Conservation (phyloP, 1,140 invertebrate species). For the Drosophila ohnishii region DNA sequence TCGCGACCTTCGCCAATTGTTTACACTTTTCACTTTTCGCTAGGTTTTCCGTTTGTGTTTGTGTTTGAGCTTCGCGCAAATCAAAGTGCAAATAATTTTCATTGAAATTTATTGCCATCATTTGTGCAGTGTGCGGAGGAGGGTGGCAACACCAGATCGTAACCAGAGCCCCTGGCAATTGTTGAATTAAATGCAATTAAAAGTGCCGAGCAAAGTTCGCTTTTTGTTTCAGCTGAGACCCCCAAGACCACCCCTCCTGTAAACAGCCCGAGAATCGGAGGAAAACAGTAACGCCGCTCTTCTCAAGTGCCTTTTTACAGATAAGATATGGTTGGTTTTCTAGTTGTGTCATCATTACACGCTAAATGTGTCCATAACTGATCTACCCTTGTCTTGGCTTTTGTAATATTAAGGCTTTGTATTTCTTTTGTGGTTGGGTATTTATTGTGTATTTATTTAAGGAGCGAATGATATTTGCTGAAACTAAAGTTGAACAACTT, state of each 20-base stretch:
- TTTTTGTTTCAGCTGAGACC: conserved; percentile 4
- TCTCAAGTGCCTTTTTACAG: neutral
- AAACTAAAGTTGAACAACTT: no score
- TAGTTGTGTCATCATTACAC: conserved; percentile 20
- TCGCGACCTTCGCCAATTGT: conserved; percentile 30
- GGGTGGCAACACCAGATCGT: conserved; percentile 11
- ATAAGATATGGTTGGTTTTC: conserved; percentile 20
- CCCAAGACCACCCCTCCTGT: neutral
- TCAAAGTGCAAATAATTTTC: conserved; percentile 69
- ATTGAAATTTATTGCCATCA: conserved; percentile 71
- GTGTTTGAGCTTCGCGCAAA: conserved; percentile 18
- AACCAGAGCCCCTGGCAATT: conserved; percentile 32
- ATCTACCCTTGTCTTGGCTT: neutral
- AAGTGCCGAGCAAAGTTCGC: conserved; percentile 59
- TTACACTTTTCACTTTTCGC: conserved; percentile 57
- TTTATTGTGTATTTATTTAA: neutral
- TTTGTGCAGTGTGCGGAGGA: conserved; percentile 34
- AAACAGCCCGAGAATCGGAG: neutral
- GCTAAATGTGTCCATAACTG: neutral
- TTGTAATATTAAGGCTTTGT: neutral
- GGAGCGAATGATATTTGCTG: neutral
- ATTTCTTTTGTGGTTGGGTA: neutral
- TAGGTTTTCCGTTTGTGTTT: neutral
- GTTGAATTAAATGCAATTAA: conserved; percentile 72
- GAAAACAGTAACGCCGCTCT: neutral